Base-by-base conservation (phyloP, 2,113 vertebrate genomes). In the Monarcha castaneiventris region DNA sequence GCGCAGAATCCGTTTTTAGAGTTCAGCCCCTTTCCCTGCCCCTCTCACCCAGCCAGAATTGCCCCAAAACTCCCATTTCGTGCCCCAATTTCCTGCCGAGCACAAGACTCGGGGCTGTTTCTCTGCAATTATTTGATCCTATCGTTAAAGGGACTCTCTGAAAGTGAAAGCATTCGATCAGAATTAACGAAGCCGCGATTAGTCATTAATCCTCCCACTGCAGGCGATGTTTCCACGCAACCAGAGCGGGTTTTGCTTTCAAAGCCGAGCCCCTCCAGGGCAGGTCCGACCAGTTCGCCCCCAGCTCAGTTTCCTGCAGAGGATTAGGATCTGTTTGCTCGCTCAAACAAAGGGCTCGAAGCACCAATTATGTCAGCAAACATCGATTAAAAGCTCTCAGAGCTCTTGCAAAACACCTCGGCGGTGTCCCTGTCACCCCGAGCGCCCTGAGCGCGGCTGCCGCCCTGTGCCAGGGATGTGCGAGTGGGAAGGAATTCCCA, bases 391-490 rank as follows among this genome's bases (percentile, higher is more conserved):
- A 66, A 35, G 39, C 59, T 82, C 54, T 64, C 67, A 3, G 39
- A 56, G 48, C 33, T 27, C 56, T 79, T 79, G 44, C 29, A 11
- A 74, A 82, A 78, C 66, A 12, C 1, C 52, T 51, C 25, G 5
- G 25, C 33, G 13, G 48, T 54, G 67, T 78, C 66, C 18, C 12
- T 20, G 52, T 13, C n/a, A 18, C 23, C 43, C 22, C 8, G 6
- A 0, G 0, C 0, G 21, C 9, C 41, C n/a, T 16, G 35, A n/a
- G 77, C 8, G 15, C 20, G 6, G 8, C 52, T 22, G 20, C 39
- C 26, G 9, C 17, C 1, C 3, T 2, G 10, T 0, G 16, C 10
- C 39, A 32, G 67, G 5, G 35, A 16, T 0, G 0, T 1, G n/a
- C 2, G 29, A 63, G 27, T 1, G 17, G 59, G 30, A 14, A 51